phyloP scores from a whole-genome alignment of 2,113 vertebrate genomes.

The Macquaria australasica region DNA sequence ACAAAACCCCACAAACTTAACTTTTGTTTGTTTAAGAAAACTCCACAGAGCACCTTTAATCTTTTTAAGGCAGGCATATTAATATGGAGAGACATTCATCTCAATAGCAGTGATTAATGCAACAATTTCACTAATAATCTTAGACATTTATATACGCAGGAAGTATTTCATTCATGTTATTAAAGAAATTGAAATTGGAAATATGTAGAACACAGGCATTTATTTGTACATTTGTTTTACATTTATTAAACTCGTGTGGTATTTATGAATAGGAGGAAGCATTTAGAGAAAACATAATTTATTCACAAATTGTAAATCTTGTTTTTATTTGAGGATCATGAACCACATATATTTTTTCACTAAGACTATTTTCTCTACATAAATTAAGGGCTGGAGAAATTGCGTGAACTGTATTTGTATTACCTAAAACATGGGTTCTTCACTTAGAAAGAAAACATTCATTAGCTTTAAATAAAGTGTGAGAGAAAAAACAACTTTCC shows the following conservation, averaged over 20 bases:
- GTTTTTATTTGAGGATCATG: not conserved
- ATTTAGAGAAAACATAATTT: not conserved
- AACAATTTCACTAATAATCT: too few relatives aligned
- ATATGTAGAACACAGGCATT: not conserved
- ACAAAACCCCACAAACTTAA: not conserved
- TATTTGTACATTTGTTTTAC: not conserved
- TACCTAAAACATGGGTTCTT: not conserved
- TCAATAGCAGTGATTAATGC: not conserved
- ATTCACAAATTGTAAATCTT: not conserved
- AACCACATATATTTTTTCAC: not conserved
- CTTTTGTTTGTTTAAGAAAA: not conserved
- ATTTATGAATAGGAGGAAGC: not conserved
- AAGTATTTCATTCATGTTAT: not conserved
- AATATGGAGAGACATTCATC: not conserved
- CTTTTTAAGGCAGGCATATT: not conserved
- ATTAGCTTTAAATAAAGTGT: conserved; percentile 38
- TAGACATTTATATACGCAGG: not conserved
- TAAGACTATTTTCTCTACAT: not conserved
- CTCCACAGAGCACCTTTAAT: not conserved
- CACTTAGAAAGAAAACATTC: not conserved
- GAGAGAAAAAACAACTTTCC: conserved; percentile 13
- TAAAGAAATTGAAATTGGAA: not conserved
- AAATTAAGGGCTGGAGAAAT: not conserved
- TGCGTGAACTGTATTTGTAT: not conserved
- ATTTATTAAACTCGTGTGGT: not conserved